Base-by-base conservation (phyloP, 2,113 vertebrate genomes). In the Anhinga rufa region DNA sequence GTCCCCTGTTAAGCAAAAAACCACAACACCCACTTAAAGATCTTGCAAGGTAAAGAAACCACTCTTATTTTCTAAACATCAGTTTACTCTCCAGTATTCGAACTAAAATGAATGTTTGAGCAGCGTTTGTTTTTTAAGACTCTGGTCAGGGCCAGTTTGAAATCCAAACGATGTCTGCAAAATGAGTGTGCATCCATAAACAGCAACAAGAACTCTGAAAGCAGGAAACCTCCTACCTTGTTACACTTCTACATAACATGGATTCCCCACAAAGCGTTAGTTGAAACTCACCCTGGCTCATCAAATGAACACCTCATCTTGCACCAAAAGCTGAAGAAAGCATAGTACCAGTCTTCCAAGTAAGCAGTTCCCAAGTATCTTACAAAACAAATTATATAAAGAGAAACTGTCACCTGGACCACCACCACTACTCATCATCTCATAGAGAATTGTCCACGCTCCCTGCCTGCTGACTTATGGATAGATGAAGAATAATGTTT, bases 1-100 rank as follows among this genome's bases (percentile, higher is more conserved):
- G 98, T 98, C 25, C 99, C 99, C 99, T 99, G 97, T 82, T 51
- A 82, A 91, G 62, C 42, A 66, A 26, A 64, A 32, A 80, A n/a
- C 13, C 64, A 12, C 64, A 12, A 6, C 68, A 62, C 3, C 7
- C 16, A 31, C 36, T 82, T 52, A 48, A 21, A 74, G 46, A 61
- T 55, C 22, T 34, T 57, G 75, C 19, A 92, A 54, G 14, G 11
- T 24, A 72, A 46, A 29, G 60, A 71, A 18, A 0, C 3, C 12
- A 11, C 12, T 28, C 3, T 12, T 40, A 6, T n/a, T 44, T 83
- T 64, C 13, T 38, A 42, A 84, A 17, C 7, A 24, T 24, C 24
- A 60, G 12, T 85, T 88, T 44, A n/a, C 3, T 48, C 31, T 42
- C 17, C 40, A 34, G 15, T 54, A 57, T 32, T 54, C 60, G 32